These are phyloP conservation scores for Rattus norvegicus DNA, from an alignment of 2,113 vertebrate genomes.

Conservation along the genomic window DNA sequence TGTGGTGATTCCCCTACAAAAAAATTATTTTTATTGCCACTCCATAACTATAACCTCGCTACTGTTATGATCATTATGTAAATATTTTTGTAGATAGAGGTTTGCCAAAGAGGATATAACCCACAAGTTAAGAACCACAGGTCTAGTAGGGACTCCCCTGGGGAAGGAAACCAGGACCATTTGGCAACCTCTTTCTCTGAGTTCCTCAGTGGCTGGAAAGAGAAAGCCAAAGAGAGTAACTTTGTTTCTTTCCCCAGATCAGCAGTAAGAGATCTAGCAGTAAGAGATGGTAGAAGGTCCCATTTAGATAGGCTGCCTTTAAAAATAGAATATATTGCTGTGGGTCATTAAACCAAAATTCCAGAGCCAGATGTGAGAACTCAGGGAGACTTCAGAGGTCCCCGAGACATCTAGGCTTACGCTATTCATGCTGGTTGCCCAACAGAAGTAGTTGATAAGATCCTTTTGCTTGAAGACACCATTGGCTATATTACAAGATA, in stretches of 20 bases:
- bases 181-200: neutral
- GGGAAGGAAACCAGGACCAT: neutral
- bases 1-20: neutral
- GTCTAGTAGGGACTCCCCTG: neutral
- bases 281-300: neutral
- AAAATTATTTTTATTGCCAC: neutral
- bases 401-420: neutral
- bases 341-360: neutral
- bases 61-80: neutral
- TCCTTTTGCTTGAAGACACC: too few relatives aligned
- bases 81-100: neutral
- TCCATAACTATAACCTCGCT: neutral
- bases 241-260: neutral
- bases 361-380: neutral
- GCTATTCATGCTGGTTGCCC: neutral
- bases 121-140: neutral
- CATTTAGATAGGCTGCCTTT: neutral
- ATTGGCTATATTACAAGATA: neutral
- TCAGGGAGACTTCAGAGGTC: neutral
- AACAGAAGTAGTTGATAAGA: neutral
- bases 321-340: neutral
- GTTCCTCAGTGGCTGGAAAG: conserved; percentile 48
- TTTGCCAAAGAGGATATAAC: neutral
- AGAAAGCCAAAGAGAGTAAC: neutral
- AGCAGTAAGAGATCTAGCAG: neutral